These are phyloP conservation scores for Eugnorisma glareosa DNA, from an alignment of 2,888 invertebrate species.

Conservation along the genomic window DNA sequence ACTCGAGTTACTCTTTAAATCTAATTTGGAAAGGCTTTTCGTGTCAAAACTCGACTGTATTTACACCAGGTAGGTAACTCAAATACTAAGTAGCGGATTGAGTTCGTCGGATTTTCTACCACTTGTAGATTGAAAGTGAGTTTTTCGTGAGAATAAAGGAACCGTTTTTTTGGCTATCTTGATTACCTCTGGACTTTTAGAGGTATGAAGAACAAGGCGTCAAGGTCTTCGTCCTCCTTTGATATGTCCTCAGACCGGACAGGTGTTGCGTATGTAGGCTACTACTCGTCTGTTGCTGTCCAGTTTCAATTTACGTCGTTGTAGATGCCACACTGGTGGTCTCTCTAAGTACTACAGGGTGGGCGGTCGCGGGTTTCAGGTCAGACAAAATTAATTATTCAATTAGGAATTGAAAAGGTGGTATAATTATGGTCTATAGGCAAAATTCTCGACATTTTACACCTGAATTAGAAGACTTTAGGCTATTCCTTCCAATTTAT, in stretches of 20 bases:
- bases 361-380: no score
- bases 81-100: constrained; percentile 61
- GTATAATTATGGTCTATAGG: no score
- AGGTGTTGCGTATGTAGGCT: no score
- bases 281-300: no score
- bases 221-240: background rate
- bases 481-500: background rate
- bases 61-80: constrained; percentile 61
- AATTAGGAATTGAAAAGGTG: no score
- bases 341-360: no score
- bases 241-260: background rate
- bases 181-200: background rate
- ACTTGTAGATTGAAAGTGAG: constrained; percentile 29
- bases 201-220: background rate
- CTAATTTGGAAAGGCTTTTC: constrained; percentile 75
- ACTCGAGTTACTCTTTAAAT: constrained; percentile 68
- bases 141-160: constrained; percentile 3
- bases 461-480: background rate
- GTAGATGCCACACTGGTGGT: no score
- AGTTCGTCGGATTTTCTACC: constrained; percentile 44
- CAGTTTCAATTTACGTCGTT: no score
- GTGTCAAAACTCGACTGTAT: constrained; percentile 67
- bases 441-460: background rate
- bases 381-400: no score
- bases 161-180: background rate